Percentiles rank a stretch among this genome's conserved stretches.
Evolutionary conservation across 2,113 vertebrate species (phyloP).

Genomic region (Mesembrinibis cayennensis): DNA sequence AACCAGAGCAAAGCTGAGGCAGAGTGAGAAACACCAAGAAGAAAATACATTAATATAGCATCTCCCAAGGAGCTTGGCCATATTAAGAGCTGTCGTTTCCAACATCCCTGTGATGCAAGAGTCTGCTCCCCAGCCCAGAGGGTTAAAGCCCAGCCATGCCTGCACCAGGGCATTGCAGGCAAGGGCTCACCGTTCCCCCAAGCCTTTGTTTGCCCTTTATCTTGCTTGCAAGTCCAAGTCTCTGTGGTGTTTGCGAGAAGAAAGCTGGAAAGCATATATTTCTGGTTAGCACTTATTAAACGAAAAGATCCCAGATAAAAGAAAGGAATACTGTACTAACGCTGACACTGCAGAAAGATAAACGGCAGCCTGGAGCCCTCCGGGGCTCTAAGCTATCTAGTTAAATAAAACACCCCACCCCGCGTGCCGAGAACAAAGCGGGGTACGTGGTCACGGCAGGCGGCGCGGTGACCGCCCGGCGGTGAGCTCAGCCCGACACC

Average conservation of each 20-base stretch:
- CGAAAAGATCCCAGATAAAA: background rate
- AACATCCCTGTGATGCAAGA: accelerated
- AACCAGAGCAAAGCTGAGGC: background rate
- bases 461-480: accelerated
- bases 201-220: background rate
- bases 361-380: background rate
- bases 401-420: background rate
- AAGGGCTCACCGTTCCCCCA: background rate
- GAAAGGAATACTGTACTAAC: background rate
- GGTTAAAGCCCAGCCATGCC: background rate
- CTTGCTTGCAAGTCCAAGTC: background rate
- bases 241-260: accelerated
- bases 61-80: background rate
- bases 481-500: background rate
- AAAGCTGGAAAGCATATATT: background rate
- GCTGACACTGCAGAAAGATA: background rate
- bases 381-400: background rate
- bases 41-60: background rate
- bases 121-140: background rate
- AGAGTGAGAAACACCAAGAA: accelerated
- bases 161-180: background rate
- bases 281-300: background rate
- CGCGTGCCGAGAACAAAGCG: accelerated
- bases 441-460: accelerated
- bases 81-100: background rate